Conservation (phyloP, 1,140 invertebrate species). For the Ceratosolen solmsi region DNA sequence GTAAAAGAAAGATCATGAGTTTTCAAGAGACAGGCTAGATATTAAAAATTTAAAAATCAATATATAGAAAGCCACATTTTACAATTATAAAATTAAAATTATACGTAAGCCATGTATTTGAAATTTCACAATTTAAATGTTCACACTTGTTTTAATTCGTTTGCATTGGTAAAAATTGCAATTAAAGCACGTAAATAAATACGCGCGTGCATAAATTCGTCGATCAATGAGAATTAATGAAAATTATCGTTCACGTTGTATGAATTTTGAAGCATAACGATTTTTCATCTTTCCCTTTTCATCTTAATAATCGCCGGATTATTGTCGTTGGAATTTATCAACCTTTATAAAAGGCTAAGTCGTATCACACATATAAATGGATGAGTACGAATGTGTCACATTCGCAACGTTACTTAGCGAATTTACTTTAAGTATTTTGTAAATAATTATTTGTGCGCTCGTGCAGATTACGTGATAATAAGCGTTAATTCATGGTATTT, state of each 20-base stretch:
- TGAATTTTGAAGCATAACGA: constrained; percentile 19
- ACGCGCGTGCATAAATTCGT: background rate
- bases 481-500: constrained; percentile 45
- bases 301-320: constrained; percentile 25
- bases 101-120: too few species aligned
- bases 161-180: constrained; percentile 10
- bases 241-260: background rate
- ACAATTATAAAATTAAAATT: background rate
- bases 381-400: constrained; percentile 3
- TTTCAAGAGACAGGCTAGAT: too few species aligned
- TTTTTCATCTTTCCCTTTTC: constrained; percentile 7
- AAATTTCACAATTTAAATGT: constrained; percentile 6
- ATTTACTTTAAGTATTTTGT: constrained; percentile 49
- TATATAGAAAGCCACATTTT: background rate
- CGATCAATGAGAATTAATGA: background rate
- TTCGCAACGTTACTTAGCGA: constrained; percentile 34
- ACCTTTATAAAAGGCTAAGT: background rate
- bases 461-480: constrained; percentile 40
- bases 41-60: too few species aligned
- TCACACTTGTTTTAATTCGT: background rate
- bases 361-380: constrained; percentile 9
- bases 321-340: constrained; percentile 35
- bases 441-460: constrained; percentile 42
- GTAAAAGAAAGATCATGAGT: too few species aligned
- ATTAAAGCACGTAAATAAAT: background rate